Base-by-base conservation (phyloP, 2,888 invertebrate species). In the Axea sp. region DNA sequence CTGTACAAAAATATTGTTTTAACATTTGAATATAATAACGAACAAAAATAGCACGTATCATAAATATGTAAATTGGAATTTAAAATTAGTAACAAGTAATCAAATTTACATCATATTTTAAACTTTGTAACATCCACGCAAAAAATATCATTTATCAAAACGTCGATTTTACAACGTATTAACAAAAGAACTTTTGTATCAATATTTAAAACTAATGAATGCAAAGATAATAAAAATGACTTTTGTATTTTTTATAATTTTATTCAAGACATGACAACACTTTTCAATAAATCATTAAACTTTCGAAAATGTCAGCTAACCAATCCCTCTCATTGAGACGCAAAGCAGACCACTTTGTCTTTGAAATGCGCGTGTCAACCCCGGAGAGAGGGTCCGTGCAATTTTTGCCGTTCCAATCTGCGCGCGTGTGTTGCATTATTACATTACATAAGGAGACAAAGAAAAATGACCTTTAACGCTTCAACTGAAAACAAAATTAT, bases 251-350 rank as follows among this genome's bases (percentile, higher is more conserved):
- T 78, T 77, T 75, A 73, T 77, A 80, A 80, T 83, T 82, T 83
- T 80, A 84, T 82, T 80, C 78, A 81, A 82, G 82, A 84, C 81
- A 82, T 81, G 81, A 83, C 81, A 82, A 81, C 81, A 83, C 80
- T 80, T 82, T 83, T 82, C 76, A 84, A 84, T 83, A 83, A 85
- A 84, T 81, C 77, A 82, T 82, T 77, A 78, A 83, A 81, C 78
- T 78, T 83, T 73, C 79, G 79, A 83, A 83, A 83, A 82, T 82
- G 79, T 81, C 80, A 81, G 80, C 80, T 82, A 81, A 80, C 82
- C 77, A 73, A 79, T 76, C 76, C 76, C 78, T 80, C 77, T 55
- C 73, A 67, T 76, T 71, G 75, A 78, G 65, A 11, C 15, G 30
- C 39, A 15, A 33, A 62, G 31, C 51, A 26, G 41, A 76, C 65